These are phyloP conservation scores for Gadopsis marmoratus DNA, from an alignment of 2,797 vertebrate genomes.

Conservation along the genomic window DNA sequence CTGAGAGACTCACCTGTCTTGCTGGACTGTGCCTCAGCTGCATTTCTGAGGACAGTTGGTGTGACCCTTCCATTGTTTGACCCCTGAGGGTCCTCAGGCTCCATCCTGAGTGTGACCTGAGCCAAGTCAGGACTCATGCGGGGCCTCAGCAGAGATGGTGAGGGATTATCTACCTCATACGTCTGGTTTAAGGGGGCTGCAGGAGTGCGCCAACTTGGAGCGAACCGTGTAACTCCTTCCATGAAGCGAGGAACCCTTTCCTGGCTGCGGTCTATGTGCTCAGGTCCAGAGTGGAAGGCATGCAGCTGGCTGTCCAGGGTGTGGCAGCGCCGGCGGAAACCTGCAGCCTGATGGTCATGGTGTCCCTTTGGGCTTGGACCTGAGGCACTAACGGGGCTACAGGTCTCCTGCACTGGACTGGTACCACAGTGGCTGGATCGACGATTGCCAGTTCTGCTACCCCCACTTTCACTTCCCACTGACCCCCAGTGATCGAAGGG, in stretches of 20 bases:
- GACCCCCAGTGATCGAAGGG: conserved; percentile 41
- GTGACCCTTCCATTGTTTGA: conserved; percentile 61
- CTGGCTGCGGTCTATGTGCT: conserved; percentile 78
- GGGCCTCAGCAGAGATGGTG: conserved; percentile 82
- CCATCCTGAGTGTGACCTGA: conserved; percentile 84
- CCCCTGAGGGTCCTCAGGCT: conserved; percentile 66
- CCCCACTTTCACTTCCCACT: conserved; percentile 16
- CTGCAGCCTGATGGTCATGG: conserved; percentile 55
- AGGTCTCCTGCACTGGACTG: conserved; percentile 60
- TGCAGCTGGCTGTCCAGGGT: conserved; percentile 82
- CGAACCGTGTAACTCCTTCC: conserved; percentile 77
- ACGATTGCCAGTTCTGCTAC: conserved; percentile 23
- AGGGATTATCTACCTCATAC: conserved; percentile 85
- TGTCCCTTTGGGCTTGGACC: conserved; percentile 47
- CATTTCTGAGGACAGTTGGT: conserved; percentile 58
- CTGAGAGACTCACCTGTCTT: conserved; percentile 60
- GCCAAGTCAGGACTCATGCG: conserved; percentile 50
- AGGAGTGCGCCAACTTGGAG: conserved; percentile 62
- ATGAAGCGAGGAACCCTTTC: conserved; percentile 85
- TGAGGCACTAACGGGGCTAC: conserved; percentile 35
- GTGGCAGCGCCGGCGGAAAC: conserved; percentile 83
- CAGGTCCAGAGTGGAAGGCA: conserved; percentile 33
- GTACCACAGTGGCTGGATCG: conserved; percentile 61
- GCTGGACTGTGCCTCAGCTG: conserved; percentile 69
- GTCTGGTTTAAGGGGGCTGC: conserved; percentile 85